A percentile compares a stretch with the other conserved stretches of the same genome.
Evolutionary conservation across 1,140 invertebrate genomes (phyloP).

Genomic region (Drosophila bifasciata): DNA sequence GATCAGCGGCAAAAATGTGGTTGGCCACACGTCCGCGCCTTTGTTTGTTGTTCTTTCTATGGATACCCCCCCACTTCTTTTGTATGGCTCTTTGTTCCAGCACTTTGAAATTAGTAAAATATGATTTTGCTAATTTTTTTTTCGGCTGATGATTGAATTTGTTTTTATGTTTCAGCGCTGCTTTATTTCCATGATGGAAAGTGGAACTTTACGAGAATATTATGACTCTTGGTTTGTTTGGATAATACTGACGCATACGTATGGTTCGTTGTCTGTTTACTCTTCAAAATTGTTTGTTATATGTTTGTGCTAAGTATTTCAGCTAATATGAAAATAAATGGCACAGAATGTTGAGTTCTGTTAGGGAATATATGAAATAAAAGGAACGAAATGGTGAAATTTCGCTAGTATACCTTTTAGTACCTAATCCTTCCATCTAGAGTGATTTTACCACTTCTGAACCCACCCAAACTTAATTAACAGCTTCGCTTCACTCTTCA

Average conservation of each 20-base stretch:
- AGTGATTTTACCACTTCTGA: too few relatives aligned
- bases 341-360: not conserved
- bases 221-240: slow-evolving; percentile 20
- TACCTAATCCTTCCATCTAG: too few relatives aligned
- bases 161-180: not conserved
- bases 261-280: slow-evolving; percentile 9
- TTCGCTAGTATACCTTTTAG: too few relatives aligned
- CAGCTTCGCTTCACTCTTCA: slow-evolving; percentile 8
- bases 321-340: too few relatives aligned
- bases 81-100: not conserved
- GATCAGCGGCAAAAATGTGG: slow-evolving; percentile 55
- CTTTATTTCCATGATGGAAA: too few relatives aligned
- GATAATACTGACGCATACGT: slow-evolving; percentile 57
- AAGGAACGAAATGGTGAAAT: too few relatives aligned
- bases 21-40: slow-evolving; percentile 63
- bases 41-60: slow-evolving; percentile 47
- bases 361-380: too few relatives aligned
- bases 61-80: not conserved
- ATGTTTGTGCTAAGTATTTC: not conserved
- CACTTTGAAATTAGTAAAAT: slow-evolving; percentile 64
- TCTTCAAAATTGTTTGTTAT: not conserved
- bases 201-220: too few relatives aligned
- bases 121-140: slow-evolving; percentile 63
- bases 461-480: not conserved
- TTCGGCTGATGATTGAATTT: slow-evolving; percentile 14